phyloP scores from a whole-genome alignment of 2,113 vertebrate genomes.

The Cryptotis parvus region DNA sequence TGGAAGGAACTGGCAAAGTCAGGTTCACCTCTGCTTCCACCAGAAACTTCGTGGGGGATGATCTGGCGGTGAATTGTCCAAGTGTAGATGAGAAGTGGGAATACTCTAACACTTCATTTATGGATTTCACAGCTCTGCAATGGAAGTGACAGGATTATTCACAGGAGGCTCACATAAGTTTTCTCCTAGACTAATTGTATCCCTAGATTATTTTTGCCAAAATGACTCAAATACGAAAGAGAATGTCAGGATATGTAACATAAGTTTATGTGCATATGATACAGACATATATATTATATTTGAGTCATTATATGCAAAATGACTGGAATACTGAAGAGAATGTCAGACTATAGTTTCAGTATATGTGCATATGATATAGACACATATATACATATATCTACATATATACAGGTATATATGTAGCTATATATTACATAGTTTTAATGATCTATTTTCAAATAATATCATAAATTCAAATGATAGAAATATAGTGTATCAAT shows the following conservation, averaged over 20 bases:
- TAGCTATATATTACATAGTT: no score
- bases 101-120: background rate
- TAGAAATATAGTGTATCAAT: background rate
- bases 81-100: constrained; percentile 15
- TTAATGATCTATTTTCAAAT: no score
- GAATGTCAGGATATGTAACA: background rate
- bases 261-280: background rate
- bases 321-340: no score
- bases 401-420: no score
- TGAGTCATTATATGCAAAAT: no score
- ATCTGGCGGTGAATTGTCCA: no score
- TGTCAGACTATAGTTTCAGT: no score
- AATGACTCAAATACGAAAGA: background rate
- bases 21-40: background rate
- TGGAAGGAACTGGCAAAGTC: background rate
- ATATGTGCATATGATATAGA: no score
- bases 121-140: background rate
- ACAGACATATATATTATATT: background rate
- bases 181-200: background rate
- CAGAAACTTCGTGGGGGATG: background rate
- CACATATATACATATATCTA: no score
- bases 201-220: background rate
- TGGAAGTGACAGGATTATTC: background rate
- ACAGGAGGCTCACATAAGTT: background rate
- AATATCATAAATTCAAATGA: background rate